A percentile compares a stretch with the other conserved stretches of the same genome.
Evolutionary conservation across 2,113 vertebrate genomes (phyloP).

Genomic region (Dissostichus mawsoni): DNA sequence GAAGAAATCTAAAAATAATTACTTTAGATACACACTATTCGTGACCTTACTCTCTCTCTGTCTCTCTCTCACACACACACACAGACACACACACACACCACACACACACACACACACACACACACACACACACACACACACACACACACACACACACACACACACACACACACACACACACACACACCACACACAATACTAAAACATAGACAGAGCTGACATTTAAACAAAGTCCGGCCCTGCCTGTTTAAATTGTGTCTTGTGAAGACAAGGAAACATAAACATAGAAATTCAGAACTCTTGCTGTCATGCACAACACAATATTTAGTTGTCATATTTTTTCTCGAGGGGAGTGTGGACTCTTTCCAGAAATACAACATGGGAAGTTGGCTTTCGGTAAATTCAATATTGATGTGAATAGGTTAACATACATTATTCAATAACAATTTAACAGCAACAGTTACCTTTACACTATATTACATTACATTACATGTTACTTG

Average conservation of each 20-base stretch:
- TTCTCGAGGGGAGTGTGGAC: background rate
- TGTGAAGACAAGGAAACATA: background rate
- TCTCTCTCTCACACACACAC: background rate
- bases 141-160: too few species aligned
- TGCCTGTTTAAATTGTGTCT: constrained; percentile 12
- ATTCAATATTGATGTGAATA: too few species aligned
- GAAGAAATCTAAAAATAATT: constrained; percentile 25
- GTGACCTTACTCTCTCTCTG: background rate
- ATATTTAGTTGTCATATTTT: background rate
- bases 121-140: background rate
- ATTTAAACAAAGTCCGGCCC: constrained; percentile 17
- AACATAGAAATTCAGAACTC: background rate
- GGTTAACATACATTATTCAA: too few species aligned
- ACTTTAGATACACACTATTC: constrained; percentile 1
- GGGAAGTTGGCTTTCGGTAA: too few species aligned
- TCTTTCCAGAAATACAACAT: too few species aligned
- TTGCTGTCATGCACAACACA: background rate
- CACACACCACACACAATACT: background rate
- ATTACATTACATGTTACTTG: too few species aligned
- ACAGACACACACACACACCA: too few species aligned
- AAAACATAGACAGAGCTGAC: constrained; percentile 10
- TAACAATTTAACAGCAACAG: too few species aligned
- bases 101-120: background rate
- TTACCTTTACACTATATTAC: too few species aligned
- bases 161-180: too few species aligned